Conservation (phyloP, 2,888 invertebrate species). For the Drosophila diplacantha region DNA sequence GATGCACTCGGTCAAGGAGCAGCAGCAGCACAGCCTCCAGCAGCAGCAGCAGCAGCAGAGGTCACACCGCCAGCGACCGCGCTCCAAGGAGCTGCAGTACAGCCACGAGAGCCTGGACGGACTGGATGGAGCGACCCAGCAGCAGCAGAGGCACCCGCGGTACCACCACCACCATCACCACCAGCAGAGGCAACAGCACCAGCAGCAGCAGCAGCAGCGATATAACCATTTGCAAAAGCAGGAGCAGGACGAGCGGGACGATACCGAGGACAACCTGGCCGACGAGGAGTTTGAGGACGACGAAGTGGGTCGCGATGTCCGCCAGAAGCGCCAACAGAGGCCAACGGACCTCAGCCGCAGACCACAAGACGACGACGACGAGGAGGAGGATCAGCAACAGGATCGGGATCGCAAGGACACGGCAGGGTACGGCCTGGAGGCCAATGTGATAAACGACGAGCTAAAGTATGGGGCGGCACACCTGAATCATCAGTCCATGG, state of each 20-base stretch:
- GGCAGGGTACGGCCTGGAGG: conserved; percentile 65
- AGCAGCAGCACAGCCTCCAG: conserved; percentile 66
- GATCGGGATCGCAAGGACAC: conserved; percentile 49
- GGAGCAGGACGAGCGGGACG: conserved; percentile 74
- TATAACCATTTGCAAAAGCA: conserved; percentile 65
- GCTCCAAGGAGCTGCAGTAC: conserved; percentile 76
- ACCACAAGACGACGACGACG: conserved; percentile 33
- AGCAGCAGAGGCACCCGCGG: conserved; percentile 46
- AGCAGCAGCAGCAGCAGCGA: conserved; percentile 60
- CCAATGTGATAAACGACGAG: conserved; percentile 78
- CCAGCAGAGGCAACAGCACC: conserved; percentile 40
- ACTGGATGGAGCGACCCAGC: conserved; percentile 56
- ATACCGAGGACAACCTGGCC: conserved; percentile 77
- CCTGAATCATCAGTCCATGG: conserved; percentile 77
- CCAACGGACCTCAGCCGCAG: conserved; percentile 14
- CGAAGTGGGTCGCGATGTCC: conserved; percentile 75
- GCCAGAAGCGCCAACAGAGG: conserved; percentile 64
- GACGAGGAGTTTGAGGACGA: conserved; percentile 78
- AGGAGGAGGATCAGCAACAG: conserved; percentile 47
- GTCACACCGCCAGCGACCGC: conserved; percentile 74
- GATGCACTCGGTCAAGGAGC: conserved; percentile 55
- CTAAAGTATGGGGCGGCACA: conserved; percentile 78
- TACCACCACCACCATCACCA: conserved; percentile 58
- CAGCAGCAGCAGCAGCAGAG: conserved; percentile 71
- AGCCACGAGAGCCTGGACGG: conserved; percentile 76